Conservation (phyloP, 1,140 invertebrate species). For the Drosophila kurseongensis region DNA sequence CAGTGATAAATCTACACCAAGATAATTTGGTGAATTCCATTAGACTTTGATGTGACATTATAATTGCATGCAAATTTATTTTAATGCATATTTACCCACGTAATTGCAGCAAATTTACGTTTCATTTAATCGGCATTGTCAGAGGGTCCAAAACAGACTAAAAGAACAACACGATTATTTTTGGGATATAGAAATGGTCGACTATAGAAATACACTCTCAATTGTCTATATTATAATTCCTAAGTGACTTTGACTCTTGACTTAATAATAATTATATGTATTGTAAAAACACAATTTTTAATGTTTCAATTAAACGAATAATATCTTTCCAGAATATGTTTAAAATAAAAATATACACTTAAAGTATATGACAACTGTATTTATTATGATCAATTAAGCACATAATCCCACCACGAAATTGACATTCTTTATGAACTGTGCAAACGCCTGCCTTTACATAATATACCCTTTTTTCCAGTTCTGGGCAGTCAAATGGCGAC, state of each 20-base stretch:
- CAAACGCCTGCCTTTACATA: background rate
- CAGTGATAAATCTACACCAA: constrained; percentile 34
- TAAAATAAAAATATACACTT: too few species aligned
- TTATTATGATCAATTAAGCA: background rate
- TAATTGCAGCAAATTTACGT: constrained; percentile 82
- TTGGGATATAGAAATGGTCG: background rate
- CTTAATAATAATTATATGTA: too few species aligned
- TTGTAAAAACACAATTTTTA: too few species aligned
- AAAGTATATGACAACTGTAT: background rate
- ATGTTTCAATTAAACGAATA: too few species aligned
- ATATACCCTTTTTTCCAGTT: constrained; percentile 28
- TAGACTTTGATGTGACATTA: constrained; percentile 62
- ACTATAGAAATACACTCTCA: constrained; percentile 1
- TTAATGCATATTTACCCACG: constrained; percentile 80
- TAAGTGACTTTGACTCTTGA: too few species aligned
- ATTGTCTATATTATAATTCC: background rate
- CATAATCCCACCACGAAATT: background rate
- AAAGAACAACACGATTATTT: constrained; percentile 29
- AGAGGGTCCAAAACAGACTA: constrained; percentile 15
- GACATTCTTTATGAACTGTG: background rate
- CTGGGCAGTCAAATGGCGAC: constrained; percentile 63
- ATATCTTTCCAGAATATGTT: too few species aligned
- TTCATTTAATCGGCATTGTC: constrained; percentile 68
- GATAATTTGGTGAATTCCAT: constrained; percentile 69
- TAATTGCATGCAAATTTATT: constrained; percentile 82